These are phyloP conservation scores for Lepidotrigona ventralis DNA, from an alignment of 1,140 invertebrate genomes.

Conservation along the genomic window DNA sequence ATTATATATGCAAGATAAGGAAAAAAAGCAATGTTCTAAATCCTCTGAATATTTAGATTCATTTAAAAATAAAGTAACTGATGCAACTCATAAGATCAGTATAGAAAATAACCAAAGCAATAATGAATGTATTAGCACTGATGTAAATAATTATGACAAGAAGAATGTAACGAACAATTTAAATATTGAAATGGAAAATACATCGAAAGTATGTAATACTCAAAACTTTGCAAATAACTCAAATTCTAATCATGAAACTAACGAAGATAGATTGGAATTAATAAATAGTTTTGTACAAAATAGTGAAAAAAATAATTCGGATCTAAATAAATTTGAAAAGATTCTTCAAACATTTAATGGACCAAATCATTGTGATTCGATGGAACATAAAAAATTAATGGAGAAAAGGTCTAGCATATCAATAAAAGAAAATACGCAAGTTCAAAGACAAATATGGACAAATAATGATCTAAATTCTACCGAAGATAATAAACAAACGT, in stretches of 20 bases:
- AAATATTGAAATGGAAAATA: slow-evolving; percentile 21
- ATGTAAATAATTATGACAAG: slow-evolving; percentile 38
- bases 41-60: slow-evolving; percentile 43
- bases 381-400: slow-evolving; percentile 49
- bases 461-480: slow-evolving; percentile 37
- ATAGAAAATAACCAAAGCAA: slow-evolving; percentile 60
- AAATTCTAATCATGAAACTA: slow-evolving; percentile 23
- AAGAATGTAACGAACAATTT: slow-evolving; percentile 23
- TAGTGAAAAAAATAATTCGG: slow-evolving; percentile 22
- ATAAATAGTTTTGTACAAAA: slow-evolving; percentile 59
- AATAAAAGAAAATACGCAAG: slow-evolving; percentile 24
- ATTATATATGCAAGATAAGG: slow-evolving; percentile 39
- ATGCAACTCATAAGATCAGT: slow-evolving; percentile 43
- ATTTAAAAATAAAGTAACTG: slow-evolving; percentile 38
- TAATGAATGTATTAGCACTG: slow-evolving; percentile 49
- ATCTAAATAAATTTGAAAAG: slow-evolving; percentile 55
- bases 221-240: slow-evolving; percentile 23
- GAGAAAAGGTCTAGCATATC: slow-evolving; percentile 39
- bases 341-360: slow-evolving; percentile 61
- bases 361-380: slow-evolving; percentile 32
- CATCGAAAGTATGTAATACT: neutral
- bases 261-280: slow-evolving; percentile 40
- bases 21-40: slow-evolving; percentile 41
- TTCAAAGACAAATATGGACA: neutral
- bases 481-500: slow-evolving; percentile 14